A percentile compares a stretch with the other conserved stretches of the same genome.
These are phyloP conservation scores for Lasaia peninsularis DNA, from an alignment of 1,140 invertebrate species.

Conservation along the genomic window DNA sequence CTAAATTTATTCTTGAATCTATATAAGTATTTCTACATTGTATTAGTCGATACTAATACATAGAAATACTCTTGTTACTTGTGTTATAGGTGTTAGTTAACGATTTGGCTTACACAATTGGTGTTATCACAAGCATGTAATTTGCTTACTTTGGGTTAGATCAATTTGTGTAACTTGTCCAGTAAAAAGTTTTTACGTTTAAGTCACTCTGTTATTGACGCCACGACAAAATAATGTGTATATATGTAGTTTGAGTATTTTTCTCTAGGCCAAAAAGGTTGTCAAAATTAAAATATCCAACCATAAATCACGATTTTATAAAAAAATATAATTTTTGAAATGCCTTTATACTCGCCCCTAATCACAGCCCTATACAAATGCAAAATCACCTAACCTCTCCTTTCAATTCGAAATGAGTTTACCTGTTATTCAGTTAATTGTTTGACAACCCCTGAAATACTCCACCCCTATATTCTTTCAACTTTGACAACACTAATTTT, in stretches of 20 bases:
- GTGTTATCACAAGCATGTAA: too few relatives aligned
- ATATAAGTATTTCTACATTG: too few relatives aligned
- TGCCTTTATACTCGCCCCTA: constrained; percentile 3
- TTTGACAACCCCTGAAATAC: constrained; percentile 63
- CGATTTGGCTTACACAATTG: too few relatives aligned
- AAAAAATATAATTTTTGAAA: constrained; percentile 5
- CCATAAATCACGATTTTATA: not conserved
- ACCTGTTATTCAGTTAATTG: constrained; percentile 62
- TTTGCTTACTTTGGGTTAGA: too few relatives aligned
- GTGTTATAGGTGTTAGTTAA: too few relatives aligned
- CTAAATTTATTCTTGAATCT: too few relatives aligned
- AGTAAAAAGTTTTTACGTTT: too few relatives aligned
- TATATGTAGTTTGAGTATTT: too few relatives aligned
- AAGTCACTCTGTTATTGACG: too few relatives aligned
- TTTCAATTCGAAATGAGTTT: constrained; percentile 52
- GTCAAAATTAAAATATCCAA: not conserved
- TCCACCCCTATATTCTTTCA: constrained; percentile 40
- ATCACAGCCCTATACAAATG: constrained; percentile 36
- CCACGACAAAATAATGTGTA: not conserved
- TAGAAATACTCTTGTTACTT: too few relatives aligned
- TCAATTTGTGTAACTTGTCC: too few relatives aligned
- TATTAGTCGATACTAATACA: too few relatives aligned
- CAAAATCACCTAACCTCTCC: constrained; percentile 49
- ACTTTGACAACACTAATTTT: constrained; percentile 19
- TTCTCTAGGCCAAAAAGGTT: not conserved